phyloP scores from a whole-genome alignment of 2,888 invertebrate species.

The Campaea margaritaria region DNA sequence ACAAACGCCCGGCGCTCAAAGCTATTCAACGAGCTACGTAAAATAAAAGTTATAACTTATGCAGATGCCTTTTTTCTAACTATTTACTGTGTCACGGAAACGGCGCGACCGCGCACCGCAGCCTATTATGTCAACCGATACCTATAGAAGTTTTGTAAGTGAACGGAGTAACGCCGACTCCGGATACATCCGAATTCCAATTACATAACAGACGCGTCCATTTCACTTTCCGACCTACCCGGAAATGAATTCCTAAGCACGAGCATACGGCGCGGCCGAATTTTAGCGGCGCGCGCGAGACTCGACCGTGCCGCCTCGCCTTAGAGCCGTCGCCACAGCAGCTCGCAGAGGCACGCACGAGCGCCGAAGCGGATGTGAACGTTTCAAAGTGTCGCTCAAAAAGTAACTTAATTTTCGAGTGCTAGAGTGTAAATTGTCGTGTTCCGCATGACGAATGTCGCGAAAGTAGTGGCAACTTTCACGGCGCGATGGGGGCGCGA shows the following conservation, averaged over 20 bases:
- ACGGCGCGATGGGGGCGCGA: constrained; percentile 79
- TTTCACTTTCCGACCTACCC: constrained; percentile 85
- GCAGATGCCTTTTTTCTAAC: constrained; percentile 52
- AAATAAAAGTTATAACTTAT: constrained; percentile 53
- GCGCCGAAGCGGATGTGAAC: constrained; percentile 82
- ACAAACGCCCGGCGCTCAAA: constrained; percentile 35
- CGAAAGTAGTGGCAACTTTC: constrained; percentile 85
- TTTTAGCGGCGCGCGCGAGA: constrained; percentile 58
- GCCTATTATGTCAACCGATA: constrained; percentile 80
- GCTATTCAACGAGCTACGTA: constrained; percentile 45
- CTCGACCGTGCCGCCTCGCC: constrained; percentile 55
- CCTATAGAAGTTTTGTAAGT: constrained; percentile 79
- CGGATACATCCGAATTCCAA: constrained; percentile 85
- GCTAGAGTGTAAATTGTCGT: constrained; percentile 75
- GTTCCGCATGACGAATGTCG: constrained; percentile 67
- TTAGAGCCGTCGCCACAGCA: constrained; percentile 57
- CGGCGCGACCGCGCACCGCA: constrained; percentile 56
- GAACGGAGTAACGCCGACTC: constrained; percentile 82
- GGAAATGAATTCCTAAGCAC: constrained; percentile 85
- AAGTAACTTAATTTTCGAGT: constrained; percentile 74
- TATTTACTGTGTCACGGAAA: constrained; percentile 67
- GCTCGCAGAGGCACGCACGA: constrained; percentile 68
- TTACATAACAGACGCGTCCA: constrained; percentile 85
- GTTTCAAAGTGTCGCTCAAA: constrained; percentile 66
- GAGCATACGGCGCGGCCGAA: constrained; percentile 81